Evolutionary conservation across 2,888 invertebrate genomes (phyloP).

Genomic region (Linyphia triangularis): DNA sequence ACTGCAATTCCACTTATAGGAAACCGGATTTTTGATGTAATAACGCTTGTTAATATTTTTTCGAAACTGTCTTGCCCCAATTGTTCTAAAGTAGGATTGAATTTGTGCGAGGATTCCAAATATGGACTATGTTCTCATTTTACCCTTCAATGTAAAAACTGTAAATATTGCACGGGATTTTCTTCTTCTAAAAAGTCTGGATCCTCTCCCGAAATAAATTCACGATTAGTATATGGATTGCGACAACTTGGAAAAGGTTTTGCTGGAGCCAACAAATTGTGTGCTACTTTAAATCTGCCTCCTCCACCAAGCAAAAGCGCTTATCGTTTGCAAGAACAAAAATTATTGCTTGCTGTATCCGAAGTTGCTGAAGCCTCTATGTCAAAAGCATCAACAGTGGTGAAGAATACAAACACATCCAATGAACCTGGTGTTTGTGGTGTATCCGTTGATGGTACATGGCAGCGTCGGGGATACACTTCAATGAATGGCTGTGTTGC

Average conservation of each 20-base stretch:
- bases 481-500: slow-evolving; percentile 6
- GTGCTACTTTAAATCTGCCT: background rate
- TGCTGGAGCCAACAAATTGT: background rate
- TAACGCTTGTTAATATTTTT: too few species aligned
- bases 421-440: background rate
- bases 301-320: background rate
- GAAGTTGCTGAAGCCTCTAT: background rate
- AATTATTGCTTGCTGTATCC: background rate
- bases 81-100: too few species aligned
- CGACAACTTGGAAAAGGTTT: background rate
- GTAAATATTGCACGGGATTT: background rate
- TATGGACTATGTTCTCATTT: background rate
- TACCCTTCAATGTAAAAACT: background rate
- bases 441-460: background rate
- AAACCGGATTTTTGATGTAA: too few species aligned
- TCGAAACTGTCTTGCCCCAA: too few species aligned
- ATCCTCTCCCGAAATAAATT: background rate
- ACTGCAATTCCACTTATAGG: too few species aligned
- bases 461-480: background rate
- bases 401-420: background rate
- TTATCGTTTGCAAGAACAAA: background rate
- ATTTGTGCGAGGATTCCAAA: background rate
- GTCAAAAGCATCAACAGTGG: background rate
- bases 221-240: background rate
- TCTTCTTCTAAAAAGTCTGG: background rate